A percentile compares a stretch with the other conserved stretches of the same genome.
These are phyloP conservation scores for Apaloderma vittatum DNA, from an alignment of 2,113 vertebrate species.

Conservation along the genomic window DNA sequence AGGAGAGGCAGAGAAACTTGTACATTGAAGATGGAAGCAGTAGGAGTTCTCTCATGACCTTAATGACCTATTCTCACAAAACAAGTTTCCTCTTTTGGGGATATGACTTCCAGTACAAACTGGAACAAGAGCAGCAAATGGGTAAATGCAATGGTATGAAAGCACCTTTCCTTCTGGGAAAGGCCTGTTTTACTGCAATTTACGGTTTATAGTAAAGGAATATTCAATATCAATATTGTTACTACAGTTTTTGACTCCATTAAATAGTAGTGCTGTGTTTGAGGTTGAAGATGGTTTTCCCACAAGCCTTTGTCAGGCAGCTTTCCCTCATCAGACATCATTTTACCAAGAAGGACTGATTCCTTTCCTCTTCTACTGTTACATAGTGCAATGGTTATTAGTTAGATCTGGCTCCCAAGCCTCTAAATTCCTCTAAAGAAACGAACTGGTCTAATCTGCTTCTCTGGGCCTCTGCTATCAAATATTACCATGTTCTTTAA, in stretches of 20 bases:
- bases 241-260: background rate
- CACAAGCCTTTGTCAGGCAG: background rate
- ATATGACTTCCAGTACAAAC: background rate
- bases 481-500: background rate
- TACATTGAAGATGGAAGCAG: background rate
- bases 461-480: background rate
- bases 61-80: accelerated
- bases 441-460: background rate
- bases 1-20: background rate
- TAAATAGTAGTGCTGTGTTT: background rate
- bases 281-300: background rate
- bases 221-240: background rate
- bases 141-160: background rate
- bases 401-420: background rate
- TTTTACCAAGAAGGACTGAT: background rate
- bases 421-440: background rate
- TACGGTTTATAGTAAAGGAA: background rate
- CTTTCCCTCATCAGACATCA: background rate
- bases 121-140: background rate
- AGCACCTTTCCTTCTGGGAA: background rate
- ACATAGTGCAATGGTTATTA: background rate
- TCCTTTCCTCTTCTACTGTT: background rate
- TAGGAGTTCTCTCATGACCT: background rate
- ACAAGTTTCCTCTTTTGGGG: background rate
- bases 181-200: background rate